Conservation (phyloP, 1,140 invertebrate genomes). For the Cydia fagiglandana region DNA sequence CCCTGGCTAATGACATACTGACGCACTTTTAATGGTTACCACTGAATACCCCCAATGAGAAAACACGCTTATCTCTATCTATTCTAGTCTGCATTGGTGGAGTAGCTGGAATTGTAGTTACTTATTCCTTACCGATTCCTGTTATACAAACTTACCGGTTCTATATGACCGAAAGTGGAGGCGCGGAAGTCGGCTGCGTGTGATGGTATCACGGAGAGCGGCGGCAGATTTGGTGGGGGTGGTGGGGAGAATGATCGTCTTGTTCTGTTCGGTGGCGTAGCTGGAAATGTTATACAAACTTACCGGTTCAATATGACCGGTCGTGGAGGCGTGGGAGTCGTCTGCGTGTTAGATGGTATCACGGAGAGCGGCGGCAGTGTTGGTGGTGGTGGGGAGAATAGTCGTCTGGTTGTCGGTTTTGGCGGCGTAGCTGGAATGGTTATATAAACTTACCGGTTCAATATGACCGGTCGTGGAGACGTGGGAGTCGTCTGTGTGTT, state of each 20-base stretch:
- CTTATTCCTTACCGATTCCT: too few relatives aligned
- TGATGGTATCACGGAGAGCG: background rate
- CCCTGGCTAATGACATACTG: too few relatives aligned
- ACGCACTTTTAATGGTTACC: too few relatives aligned
- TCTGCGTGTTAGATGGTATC: slow-evolving; percentile 16
- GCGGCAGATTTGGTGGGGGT: too few relatives aligned
- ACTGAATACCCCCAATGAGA: too few relatives aligned
- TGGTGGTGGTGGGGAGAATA: background rate
- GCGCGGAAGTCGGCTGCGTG: slow-evolving; percentile 33
- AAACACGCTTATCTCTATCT: too few relatives aligned
- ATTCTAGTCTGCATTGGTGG: too few relatives aligned
- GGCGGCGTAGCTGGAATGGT: background rate
- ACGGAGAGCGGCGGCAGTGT: background rate
- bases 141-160: slow-evolving; percentile 35
- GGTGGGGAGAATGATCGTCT: background rate
- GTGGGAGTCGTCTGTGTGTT: slow-evolving; percentile 31
- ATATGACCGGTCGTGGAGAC: slow-evolving; percentile 40
- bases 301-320: slow-evolving; percentile 42
- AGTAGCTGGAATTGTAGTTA: background rate
- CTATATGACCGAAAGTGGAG: slow-evolving; percentile 40
- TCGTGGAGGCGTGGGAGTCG: slow-evolving; percentile 32
- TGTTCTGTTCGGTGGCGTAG: too few relatives aligned
- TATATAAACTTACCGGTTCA: slow-evolving; percentile 36
- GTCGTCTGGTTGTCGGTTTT: background rate
- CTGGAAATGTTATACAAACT: background rate